These are phyloP conservation scores for Agonopterix subpropinquella DNA, from an alignment of 2,888 invertebrate genomes.

Conservation along the genomic window DNA sequence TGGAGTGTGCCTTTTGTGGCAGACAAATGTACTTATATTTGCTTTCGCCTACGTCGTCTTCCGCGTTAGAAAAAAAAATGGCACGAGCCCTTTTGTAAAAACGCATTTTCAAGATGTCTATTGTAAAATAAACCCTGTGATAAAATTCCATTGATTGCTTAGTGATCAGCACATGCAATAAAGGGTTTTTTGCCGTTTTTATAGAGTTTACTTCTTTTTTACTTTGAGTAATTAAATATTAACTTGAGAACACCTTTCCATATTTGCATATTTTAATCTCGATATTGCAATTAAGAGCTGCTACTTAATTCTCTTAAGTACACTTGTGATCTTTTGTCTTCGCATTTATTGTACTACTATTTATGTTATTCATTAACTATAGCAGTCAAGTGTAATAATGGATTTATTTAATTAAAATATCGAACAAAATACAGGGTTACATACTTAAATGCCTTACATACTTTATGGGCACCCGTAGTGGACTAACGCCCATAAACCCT, in stretches of 20 bases:
- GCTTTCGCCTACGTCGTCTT: constrained; percentile 59
- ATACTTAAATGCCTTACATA: too few species aligned
- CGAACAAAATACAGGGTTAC: too few species aligned
- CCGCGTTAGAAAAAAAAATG: constrained; percentile 55
- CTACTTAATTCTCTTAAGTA: too few species aligned
- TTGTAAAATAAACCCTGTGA: constrained; percentile 7
- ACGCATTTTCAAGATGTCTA: constrained; percentile 23
- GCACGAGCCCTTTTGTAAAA: constrained; percentile 55
- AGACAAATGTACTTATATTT: constrained; percentile 61
- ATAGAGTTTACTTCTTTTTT: neutral
- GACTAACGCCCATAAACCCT: too few species aligned
- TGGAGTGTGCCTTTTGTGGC: constrained; percentile 67
- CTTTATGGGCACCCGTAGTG: too few species aligned
- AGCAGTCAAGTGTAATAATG: too few species aligned
- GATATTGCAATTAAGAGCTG: too few species aligned
- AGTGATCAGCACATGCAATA: neutral
- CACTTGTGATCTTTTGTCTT: too few species aligned
- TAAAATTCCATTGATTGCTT: constrained; percentile 1
- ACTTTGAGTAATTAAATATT: constrained; percentile 17
- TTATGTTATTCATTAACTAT: too few species aligned
- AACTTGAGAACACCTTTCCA: constrained; percentile 20
- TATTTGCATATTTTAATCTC: constrained; percentile 4
- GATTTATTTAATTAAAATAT: too few species aligned
- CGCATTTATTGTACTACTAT: too few species aligned
- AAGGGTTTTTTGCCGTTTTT: constrained; percentile 5